Evolutionary conservation across 1,140 invertebrate species (phyloP), one percentile per base, ranked within the genome.

Genomic region (Pentalonia nigronervosa): DNA sequence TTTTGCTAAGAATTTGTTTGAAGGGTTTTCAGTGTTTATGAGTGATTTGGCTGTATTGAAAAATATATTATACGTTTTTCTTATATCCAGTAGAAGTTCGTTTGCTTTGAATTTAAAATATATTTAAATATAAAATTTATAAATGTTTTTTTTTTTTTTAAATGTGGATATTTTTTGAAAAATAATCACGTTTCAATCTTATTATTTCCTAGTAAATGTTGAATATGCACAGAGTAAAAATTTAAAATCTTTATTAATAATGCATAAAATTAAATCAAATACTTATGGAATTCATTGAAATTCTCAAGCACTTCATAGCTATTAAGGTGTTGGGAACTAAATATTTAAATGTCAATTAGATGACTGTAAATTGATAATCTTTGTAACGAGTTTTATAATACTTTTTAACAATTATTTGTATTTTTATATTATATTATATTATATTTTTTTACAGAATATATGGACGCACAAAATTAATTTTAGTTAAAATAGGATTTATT

Each of bases 301-400:
- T 67, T 17, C 4, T n/a, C 30, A 67, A n/a, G 4, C 14, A 21
- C 21, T 53, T n/a, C n/a, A 53, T 41, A 41, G 50, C 20, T 20
- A 67, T 0, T 4, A n/a, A 17, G 6, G 1, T 17, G 60, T n/a
- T 76, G 17, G 1, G n/a, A 76, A 76, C 60, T 76, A 76, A 76
- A n/a, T 76, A n/a, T 76, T 76, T 76, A 76, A 76, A 76, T 76
- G n/a, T 76, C 30, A n/a, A n/a, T n/a, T n/a, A n/a, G 30, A 76
- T 17, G 17, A 76, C n/a, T 76, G 23, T 4, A n/a, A n/a, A 0
- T 17, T 76, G 17, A n/a, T 76, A 14, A 76, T n/a, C 21, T 76
- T n/a, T 76, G 0, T n/a, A n/a, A n/a, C 14, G 30, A 67, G n/a
- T 67, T 9, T 30, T 60, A 11, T n/a, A 76, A 14, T n/a, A n/a